Evolutionary conservation across 2,113 vertebrate genomes (phyloP), one percentile per base, ranked within the genome.

Genomic region (Pundamilia nyererei): DNA sequence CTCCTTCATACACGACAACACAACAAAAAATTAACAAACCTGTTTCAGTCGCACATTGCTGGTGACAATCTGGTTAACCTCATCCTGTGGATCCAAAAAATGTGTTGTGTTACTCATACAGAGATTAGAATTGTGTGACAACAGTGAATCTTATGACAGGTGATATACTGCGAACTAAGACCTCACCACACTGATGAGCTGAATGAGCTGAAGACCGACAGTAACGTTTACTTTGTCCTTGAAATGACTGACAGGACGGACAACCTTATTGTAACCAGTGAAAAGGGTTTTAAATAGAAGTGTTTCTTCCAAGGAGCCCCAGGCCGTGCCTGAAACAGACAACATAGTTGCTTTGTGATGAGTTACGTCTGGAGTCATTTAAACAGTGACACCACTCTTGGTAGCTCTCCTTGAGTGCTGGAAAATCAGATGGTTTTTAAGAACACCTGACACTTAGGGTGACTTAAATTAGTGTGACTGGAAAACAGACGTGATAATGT

Each of bases 1-100:
- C 26, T 33, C 15, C 17, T 33, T 49, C 26, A 31, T 77, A 51
- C 72, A 77, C 1, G 3, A 77, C 9, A 77, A 77, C 24, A n/a
- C 17, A 51, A 31, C 26, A 77, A 51, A 77, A 33, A 49, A n/a
- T 4, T 3, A 2, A 85, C 84, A 58, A 80, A 96, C 98, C 98
- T 99, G 98, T 89, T 98, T 98, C 81, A 99, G 96, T 47, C 98
- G 96, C 42, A 98, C 97, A 0, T 98, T 99, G 84, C 97, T 99
- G 89, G 96, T 98, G 84, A 99, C 98, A 12, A 99, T 99, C 95
- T 99, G 98, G 95, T 98, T 99, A 81, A 99, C 98, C 97, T 99
- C 98, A 94, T 99, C 98, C 98, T 99, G 95, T 35, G 17, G 65
- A 83, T 49, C 3, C 55, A 88, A 62, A 92, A 51, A 49, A 72